Conservation (phyloP, 2,113 vertebrate genomes). For the Lonchura striata region DNA sequence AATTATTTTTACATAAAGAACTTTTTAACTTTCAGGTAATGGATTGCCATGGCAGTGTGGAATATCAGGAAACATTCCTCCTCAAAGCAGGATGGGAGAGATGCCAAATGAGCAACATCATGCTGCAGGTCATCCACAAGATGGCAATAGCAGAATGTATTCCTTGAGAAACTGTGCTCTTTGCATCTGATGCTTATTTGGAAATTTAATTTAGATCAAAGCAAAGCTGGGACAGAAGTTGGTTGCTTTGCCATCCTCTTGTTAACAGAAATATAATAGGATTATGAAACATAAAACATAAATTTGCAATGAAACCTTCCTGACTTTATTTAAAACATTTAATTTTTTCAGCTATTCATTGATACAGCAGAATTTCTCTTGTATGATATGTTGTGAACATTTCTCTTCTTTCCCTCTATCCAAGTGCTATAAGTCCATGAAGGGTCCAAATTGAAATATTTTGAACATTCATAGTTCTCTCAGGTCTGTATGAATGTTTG, state of each 20-base stretch:
- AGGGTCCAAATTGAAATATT: neutral
- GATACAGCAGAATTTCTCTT: neutral
- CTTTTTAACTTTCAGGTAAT: neutral
- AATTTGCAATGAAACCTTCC: neutral
- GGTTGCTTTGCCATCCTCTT: neutral
- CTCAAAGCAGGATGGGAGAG: neutral
- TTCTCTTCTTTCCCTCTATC: neutral
- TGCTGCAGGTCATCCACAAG: slow-evolving; percentile 49
- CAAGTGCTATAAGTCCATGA: neutral
- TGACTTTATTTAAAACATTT: neutral
- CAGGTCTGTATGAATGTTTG: neutral
- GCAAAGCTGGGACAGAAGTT: neutral
- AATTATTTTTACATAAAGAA: neutral
- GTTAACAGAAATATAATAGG: neutral
- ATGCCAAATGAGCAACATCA: neutral
- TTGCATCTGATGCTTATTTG: neutral
- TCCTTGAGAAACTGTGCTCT: neutral
- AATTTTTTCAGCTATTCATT: neutral
- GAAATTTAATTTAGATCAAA: slow-evolving; percentile 51
- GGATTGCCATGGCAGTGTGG: neutral
- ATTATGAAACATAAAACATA: neutral
- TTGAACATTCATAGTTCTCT: neutral
- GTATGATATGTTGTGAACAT: neutral
- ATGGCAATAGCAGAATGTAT: slow-evolving; percentile 67
- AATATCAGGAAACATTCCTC: neutral